A percentile compares a stretch with the other conserved stretches of the same genome.
phyloP scores from a whole-genome alignment of 2,113 vertebrate species.

The Chlorodrepanis virens region DNA sequence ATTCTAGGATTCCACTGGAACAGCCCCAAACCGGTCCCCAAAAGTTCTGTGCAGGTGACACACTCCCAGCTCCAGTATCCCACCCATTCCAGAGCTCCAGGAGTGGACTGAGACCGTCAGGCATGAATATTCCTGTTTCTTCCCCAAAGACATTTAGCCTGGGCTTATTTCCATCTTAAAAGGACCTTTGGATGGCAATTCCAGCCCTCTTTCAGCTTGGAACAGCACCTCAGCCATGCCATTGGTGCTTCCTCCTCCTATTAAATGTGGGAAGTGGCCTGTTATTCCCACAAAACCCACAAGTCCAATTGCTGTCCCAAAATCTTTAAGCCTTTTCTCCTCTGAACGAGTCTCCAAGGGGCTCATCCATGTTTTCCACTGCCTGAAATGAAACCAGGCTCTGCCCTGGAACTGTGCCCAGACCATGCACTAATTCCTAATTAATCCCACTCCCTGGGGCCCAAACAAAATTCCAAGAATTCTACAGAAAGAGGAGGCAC shows the following conservation, averaged over 20 bases:
- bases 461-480: not conserved
- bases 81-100: not conserved
- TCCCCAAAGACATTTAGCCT: not conserved
- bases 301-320: not conserved
- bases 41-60: rapidly evolving
- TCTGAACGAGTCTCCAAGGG: not conserved
- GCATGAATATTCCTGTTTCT: not conserved
- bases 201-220: not conserved
- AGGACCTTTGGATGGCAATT: not conserved
- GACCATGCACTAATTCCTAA: not conserved
- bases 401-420: not conserved
- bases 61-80: not conserved
- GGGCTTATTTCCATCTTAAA: not conserved
- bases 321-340: not conserved
- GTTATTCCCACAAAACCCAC: not conserved
- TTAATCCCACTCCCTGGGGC: not conserved
- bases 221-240: not conserved
- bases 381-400: not conserved
- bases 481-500: not conserved
- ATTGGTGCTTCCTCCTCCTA: rapidly evolving
- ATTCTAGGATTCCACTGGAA: not conserved
- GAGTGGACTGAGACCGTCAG: rapidly evolving
- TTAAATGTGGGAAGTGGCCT: not conserved
- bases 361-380: not conserved
- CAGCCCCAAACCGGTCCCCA: not conserved